A percentile compares a stretch with the other conserved stretches of the same genome.
Conservation (phyloP, 2,888 invertebrate genomes). For the Tiliacea citrago region DNA sequence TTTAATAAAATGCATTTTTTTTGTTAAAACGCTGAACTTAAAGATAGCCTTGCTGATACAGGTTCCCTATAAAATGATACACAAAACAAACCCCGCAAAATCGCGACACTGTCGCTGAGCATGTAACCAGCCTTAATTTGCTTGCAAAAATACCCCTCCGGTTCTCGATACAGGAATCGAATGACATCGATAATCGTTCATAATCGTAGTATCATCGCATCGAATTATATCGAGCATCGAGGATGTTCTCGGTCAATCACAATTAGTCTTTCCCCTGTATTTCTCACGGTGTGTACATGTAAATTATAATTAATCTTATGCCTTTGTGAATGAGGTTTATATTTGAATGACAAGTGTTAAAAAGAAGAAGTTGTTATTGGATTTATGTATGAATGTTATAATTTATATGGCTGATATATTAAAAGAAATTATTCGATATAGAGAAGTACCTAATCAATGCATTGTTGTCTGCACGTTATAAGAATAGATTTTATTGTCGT, state of each 20-base stretch:
- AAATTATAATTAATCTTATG: constrained; percentile 33
- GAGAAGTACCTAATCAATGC: constrained; percentile 7
- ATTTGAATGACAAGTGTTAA: constrained; percentile 40
- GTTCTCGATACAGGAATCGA: constrained; percentile 55
- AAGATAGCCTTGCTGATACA: neutral
- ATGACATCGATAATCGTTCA: constrained; percentile 60
- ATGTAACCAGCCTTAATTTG: constrained; percentile 36
- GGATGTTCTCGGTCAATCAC: constrained; percentile 80
- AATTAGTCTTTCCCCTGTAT: constrained; percentile 66
- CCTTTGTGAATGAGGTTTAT: neutral
- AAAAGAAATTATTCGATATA: neutral
- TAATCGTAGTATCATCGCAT: constrained; percentile 58
- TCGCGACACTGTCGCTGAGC: constrained; percentile 12
- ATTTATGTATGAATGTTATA: constrained; percentile 30
- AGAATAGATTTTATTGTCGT: constrained; percentile 15
- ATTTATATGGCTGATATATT: constrained; percentile 9
- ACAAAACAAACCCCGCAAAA: constrained; percentile 14
- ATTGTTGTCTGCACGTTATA: constrained; percentile 12
- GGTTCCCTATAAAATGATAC: neutral
- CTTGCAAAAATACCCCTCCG: constrained; percentile 53
- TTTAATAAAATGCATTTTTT: neutral
- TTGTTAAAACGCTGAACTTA: neutral
- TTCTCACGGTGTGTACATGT: constrained; percentile 66
- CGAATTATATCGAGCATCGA: constrained; percentile 67
- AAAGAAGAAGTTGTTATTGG: constrained; percentile 1